Conservation (phyloP, 37 sponge, comb jelly and placozoan species). For the Ianthella basta region DNA sequence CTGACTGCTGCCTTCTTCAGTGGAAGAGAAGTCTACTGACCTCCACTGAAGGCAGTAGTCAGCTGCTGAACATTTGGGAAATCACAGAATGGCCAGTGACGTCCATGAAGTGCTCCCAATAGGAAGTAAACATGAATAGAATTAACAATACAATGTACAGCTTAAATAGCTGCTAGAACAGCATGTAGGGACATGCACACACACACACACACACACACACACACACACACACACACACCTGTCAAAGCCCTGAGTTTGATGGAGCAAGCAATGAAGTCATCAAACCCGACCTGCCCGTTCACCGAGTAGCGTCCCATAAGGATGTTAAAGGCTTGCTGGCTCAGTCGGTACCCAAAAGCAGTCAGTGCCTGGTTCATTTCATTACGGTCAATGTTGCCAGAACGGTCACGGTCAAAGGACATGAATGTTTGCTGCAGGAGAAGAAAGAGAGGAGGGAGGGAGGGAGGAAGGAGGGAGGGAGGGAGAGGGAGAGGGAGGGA, state of each 20-base stretch:
- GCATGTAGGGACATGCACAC: too few species aligned
- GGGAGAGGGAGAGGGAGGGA: not conserved
- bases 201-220: not conserved
- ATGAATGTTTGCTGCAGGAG: conserved; percentile 59
- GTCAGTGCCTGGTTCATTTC: conserved; percentile 80
- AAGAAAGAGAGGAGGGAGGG: not conserved
- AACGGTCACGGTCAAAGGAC: conserved; percentile 74
- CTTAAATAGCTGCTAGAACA: too few species aligned
- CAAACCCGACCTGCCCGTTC: conserved; percentile 71
- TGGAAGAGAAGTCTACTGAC: too few species aligned
- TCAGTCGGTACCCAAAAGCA: conserved; percentile 72
- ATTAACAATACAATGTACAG: too few species aligned
- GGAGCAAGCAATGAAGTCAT: conserved; percentile 76
- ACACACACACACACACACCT: conserved; percentile 34
- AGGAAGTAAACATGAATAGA: too few species aligned
- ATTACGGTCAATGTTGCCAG: conserved; percentile 72
- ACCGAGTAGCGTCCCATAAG: conserved; percentile 64
- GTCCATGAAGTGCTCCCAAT: too few species aligned
- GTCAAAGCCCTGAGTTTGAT: conserved; percentile 72
- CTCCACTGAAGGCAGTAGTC: too few species aligned
- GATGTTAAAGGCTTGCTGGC: conserved; percentile 60
- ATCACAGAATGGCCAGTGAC: too few species aligned
- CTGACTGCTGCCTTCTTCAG: too few species aligned
- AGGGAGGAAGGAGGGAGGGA: not conserved
- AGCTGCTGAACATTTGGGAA: too few species aligned